Evolutionary conservation across 2,888 invertebrate species (phyloP), one percentile per base, ranked within the genome.

Genomic region (Ecdyonurus torrentis): DNA sequence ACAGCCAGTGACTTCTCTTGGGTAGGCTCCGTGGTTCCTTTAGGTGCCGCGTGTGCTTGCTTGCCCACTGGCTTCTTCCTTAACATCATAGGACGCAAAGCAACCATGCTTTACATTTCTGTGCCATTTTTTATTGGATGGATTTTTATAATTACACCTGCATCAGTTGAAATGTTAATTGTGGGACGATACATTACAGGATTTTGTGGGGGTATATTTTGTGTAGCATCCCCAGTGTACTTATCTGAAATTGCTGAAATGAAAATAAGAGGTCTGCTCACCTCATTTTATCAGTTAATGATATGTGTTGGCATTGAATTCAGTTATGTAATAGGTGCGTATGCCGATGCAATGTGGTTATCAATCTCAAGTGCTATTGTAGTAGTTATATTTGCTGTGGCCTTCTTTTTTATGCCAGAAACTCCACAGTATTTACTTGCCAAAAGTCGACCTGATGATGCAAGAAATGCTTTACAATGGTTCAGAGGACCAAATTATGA

Each of bases 291-390:
- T 63, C 78, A 79, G 68, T 69, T 78, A 19, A 71, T 71, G 62
- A 70, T 77, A n/a, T 74, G 74, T 2, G 64, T 75, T n/a, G 78
- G 78, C 3, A 76, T 77, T 25, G 68, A 77, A 1, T 66, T 72
- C 19, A 67, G 67, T 0, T 76, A 77, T 65, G 61, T 70, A 2
- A 63, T 74, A 2, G 78, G 78, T 1, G 64, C 73, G 7, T 66
- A 66, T 25, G 66, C 72, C 0, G 66, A 69, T 2, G 77, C 76
- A 75, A 68, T 70, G 2, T 68, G 68, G 23, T 67, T 77, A 55
- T 74, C 77, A 1, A 55, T 70, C 1, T 64, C 73, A n/a, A 74
- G 71, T 20, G 67, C 70, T 2, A 19, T 71, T 1, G 65, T 73
- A 18, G 70, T 74, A 1, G 61, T 72, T 2, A n/a, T 73, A 1